Conservation (phyloP, 1,140 invertebrate genomes). For the Kradibia gibbosae region DNA sequence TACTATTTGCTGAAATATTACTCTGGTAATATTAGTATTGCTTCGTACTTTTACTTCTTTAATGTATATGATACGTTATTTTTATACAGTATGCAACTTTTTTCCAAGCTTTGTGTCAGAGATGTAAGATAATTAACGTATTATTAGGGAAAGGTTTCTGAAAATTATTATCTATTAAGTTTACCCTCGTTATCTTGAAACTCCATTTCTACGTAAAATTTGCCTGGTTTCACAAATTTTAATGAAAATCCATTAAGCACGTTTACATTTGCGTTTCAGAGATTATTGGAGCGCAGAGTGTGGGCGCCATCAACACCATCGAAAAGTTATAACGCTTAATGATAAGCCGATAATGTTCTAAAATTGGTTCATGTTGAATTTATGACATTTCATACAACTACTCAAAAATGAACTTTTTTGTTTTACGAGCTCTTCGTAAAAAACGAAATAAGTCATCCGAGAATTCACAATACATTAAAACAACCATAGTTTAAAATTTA, state of each 20-base stretch:
- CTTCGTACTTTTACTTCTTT: no score
- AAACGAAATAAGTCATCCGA: not conserved
- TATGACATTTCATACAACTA: not conserved
- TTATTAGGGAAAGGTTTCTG: not conserved
- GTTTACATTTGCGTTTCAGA: conserved; percentile 5
- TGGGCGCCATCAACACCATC: not conserved
- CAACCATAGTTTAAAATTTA: no score
- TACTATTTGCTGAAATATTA: no score
- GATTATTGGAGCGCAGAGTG: not conserved
- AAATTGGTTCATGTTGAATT: conserved; percentile 12
- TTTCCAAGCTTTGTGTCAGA: no score
- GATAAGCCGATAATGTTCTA: conserved; percentile 45
- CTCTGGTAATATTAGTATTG: no score
- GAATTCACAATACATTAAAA: not conserved
- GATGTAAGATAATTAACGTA: no score
- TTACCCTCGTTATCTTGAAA: conserved; percentile 9
- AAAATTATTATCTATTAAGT: not conserved
- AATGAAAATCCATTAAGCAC: conserved; percentile 42
- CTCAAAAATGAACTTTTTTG: not conserved
- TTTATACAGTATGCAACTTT: no score
- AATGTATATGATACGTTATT: no score
- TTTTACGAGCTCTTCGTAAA: not conserved
- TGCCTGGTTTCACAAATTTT: conserved; percentile 40
- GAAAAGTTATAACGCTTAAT: conserved; percentile 45
- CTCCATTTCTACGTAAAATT: not conserved